These are phyloP conservation scores for Nasonia oneida DNA, from an alignment of 2,888 invertebrate species.

Conservation along the genomic window DNA sequence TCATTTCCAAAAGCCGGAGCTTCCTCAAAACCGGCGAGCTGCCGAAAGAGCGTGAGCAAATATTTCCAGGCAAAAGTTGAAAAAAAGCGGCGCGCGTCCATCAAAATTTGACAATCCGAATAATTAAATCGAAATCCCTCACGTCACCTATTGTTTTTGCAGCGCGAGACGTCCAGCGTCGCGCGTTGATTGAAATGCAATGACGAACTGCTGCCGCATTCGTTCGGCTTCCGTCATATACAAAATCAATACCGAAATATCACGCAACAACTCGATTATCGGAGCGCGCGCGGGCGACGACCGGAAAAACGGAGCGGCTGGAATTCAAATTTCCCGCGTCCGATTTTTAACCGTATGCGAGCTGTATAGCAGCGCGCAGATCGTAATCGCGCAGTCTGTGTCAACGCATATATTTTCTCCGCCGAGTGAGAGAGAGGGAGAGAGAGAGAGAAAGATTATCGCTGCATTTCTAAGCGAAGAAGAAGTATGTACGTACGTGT, in stretches of 20 bases:
- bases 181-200: background rate
- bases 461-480: background rate
- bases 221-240: background rate
- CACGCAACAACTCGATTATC: background rate
- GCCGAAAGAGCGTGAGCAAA: background rate
- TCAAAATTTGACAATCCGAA: background rate
- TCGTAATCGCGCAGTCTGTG: slow-evolving; percentile 26
- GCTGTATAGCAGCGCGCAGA: slow-evolving; percentile 11
- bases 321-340: slow-evolving; percentile 19
- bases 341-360: slow-evolving; percentile 25
- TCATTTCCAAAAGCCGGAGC: no score
- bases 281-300: background rate
- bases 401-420: slow-evolving; percentile 51
- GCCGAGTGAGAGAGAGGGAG: background rate
- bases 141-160: slow-evolving; percentile 3
- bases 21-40: background rate
- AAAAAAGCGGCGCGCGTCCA: background rate
- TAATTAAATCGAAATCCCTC: slow-evolving; percentile 6
- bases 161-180: background rate
- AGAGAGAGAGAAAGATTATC: slow-evolving; percentile 38
- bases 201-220: background rate
- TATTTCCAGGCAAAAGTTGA: background rate
- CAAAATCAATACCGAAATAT: slow-evolving; percentile 21
- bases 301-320: background rate
- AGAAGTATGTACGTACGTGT: background rate